Percentiles rank a stretch among this genome's conserved stretches.
These are phyloP conservation scores for Trissoscelio sp. DNA, from an alignment of 2,888 invertebrate genomes.

Conservation along the genomic window DNA sequence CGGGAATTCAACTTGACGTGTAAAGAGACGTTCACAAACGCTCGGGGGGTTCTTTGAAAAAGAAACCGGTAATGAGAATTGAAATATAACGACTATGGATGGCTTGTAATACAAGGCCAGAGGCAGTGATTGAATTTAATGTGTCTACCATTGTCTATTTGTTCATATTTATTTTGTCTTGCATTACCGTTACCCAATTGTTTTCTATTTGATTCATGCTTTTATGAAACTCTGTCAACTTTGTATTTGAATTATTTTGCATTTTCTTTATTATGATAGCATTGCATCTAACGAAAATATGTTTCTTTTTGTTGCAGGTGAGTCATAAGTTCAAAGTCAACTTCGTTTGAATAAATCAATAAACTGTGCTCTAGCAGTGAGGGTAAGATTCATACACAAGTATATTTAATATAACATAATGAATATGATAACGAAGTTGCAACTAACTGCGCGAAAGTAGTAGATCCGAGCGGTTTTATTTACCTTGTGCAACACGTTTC, in stretches of 20 bases:
- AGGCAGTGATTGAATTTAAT: slow-evolving; percentile 71
- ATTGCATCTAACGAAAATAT: slow-evolving; percentile 5
- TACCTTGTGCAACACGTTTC: slow-evolving; percentile 51
- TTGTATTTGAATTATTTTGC: slow-evolving; percentile 22
- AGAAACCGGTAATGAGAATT: slow-evolving; percentile 74
- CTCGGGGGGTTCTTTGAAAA: slow-evolving; percentile 64
- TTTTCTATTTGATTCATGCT: slow-evolving; percentile 8
- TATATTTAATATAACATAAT: slow-evolving; percentile 54
- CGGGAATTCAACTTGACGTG: slow-evolving; percentile 69
- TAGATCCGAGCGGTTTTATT: slow-evolving; percentile 49
- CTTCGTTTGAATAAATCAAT: slow-evolving; percentile 14
- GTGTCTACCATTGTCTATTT: slow-evolving; percentile 52
- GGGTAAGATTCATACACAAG: slow-evolving; percentile 47
- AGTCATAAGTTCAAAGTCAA: slow-evolving; percentile 19
- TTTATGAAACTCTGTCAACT: not conserved
- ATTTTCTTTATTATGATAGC: not conserved
- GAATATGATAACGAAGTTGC: slow-evolving; percentile 45
- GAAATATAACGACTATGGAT: slow-evolving; percentile 74
- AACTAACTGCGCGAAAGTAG: slow-evolving; percentile 49
- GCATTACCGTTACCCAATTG: slow-evolving; percentile 18
- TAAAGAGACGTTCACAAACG: slow-evolving; percentile 71
- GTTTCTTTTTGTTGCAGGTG: slow-evolving; percentile 55
- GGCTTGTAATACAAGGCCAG: slow-evolving; percentile 72
- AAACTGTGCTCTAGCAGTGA: not conserved
- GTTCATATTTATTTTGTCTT: slow-evolving; percentile 43